Base-by-base conservation (phyloP, 2,797 vertebrate genomes). In the Gallirallus australis region DNA sequence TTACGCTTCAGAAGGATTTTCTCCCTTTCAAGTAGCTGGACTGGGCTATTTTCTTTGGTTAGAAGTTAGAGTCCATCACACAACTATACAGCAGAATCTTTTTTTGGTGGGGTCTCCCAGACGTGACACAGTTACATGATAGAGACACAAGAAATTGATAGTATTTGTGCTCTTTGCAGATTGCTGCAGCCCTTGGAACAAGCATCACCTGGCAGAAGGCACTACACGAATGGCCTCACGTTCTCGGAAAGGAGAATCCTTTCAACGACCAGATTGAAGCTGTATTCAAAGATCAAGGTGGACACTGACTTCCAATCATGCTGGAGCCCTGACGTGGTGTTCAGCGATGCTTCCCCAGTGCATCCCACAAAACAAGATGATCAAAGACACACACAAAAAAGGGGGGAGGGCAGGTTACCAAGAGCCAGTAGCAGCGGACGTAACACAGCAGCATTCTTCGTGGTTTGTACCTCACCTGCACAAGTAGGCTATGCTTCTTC, bases 241-340 rank as follows among this genome's bases (percentile, higher is more conserved):
- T 98, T 70, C 97, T 98, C 23, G 98, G 98, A 64, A 97, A 97
- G 90, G 97, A 98, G 90, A 98, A 98, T 75, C 98, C 97, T 2
- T 98, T 97, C 93, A 98, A 98, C 1, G 3, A 86, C 14, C 97
- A 97, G 94, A 98, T 98, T 27, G 92, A 96, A 80, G 86, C 95
- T 10, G 47, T 96, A 71, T 98, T 98, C 96, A 98, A 97, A 90
- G 97, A 98, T 50, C 98, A 98, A 95, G 98, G 98, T 0, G 98
- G 98, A 33, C 97, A 98, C 78, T 98, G 94, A 98, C 40, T 37
- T 33, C 61, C 11, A 0, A 7, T 24, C 10, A 8, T 4, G n/a
- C 61, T 0, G 0, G 54, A 79, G 45, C 15, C 63, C 47, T 42
- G 40, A 18, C 0, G 0, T 0, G 0, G 39, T 40, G 69, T 21